Evolutionary conservation across 2,888 invertebrate species (phyloP), one percentile per base, ranked within the genome.

Genomic region (Megastigmus dorsalis): DNA sequence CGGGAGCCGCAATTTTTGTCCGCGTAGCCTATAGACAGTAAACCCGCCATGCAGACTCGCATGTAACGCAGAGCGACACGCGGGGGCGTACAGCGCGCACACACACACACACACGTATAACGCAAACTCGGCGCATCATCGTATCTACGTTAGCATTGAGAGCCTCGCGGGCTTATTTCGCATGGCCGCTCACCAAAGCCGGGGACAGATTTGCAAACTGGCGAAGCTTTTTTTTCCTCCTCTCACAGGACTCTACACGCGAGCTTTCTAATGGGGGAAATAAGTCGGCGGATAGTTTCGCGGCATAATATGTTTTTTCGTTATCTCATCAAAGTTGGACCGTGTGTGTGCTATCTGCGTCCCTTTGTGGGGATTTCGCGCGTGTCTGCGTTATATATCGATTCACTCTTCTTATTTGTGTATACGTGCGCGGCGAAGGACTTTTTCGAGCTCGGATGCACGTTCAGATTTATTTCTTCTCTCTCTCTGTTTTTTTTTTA

Each of bases 271-370:
- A 74, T 63, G 15, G 70, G 70, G 70, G 60, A 75, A 70, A 75
- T 70, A 70, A 75, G 60, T 70, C 60, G 9, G 23, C 10, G 72
- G 63, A 65, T 65, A 73, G 59, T 72, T 65, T 68, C 45, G 23
- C 59, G 48, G 67, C 67, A 63, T 71, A 70, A 71, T 67, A 38
- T 55, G 67, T 83, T 75, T 80, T n/a, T n/a, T 79, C 83, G 83
- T 85, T 87, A 85, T 85, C 86, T 86, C 86, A 84, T 86, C 85
- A 86, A 84, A 86, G 84, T 85, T 84, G 85, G 83, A 85, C 84
- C 83, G 68, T 23, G 43, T 74, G 30, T 33, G 18, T 70, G 59
- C 6, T 6, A 7, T 41, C 3, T n/a, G 1, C 41, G 78, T 82
- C 83, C 80, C 85, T 86, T 86, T 86, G 85, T 86, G 77, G 87